phyloP scores from a whole-genome alignment of 1,140 invertebrate species.

The Aphelinus certus region DNA sequence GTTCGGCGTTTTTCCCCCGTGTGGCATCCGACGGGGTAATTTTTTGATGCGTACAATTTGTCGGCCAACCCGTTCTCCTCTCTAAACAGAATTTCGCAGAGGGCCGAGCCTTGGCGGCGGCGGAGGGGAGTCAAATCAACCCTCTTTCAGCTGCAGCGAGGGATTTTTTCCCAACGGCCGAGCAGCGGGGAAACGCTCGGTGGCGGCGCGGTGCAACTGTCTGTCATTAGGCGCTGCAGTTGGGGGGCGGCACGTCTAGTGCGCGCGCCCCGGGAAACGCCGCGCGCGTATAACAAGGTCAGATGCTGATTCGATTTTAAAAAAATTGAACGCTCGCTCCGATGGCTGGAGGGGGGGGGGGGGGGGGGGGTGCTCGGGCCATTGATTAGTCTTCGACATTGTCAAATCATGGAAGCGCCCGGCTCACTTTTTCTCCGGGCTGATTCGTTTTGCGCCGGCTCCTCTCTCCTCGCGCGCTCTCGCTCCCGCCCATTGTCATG shows the following conservation, averaged over 20 bases:
- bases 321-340: slow-evolving; percentile 58
- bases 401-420: slow-evolving; percentile 60
- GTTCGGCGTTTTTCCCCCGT: slow-evolving; percentile 26
- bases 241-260: slow-evolving; percentile 6
- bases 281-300: slow-evolving; percentile 65
- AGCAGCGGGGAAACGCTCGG: no score
- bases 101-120: slow-evolving; percentile 16
- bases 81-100: slow-evolving; percentile 20
- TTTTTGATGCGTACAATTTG: slow-evolving; percentile 41
- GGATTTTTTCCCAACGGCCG: slow-evolving; percentile 57
- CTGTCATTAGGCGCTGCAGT: slow-evolving; percentile 64
- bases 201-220: slow-evolving; percentile 51
- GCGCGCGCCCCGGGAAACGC: slow-evolving; percentile 50
- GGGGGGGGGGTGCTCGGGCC: slow-evolving; percentile 31
- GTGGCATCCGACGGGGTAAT: slow-evolving; percentile 19
- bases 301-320: slow-evolving; percentile 68
- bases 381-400: slow-evolving; percentile 68
- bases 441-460: slow-evolving; percentile 43
- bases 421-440: slow-evolving; percentile 42
- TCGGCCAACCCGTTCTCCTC: slow-evolving; percentile 37
- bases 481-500: slow-evolving; percentile 39
- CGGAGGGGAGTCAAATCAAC: slow-evolving; percentile 18
- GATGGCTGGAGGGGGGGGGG: slow-evolving; percentile 23
- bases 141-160: slow-evolving; percentile 33
- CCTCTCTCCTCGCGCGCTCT: slow-evolving; percentile 44